A percentile compares a stretch with the other conserved stretches of the same genome.
phyloP scores from a whole-genome alignment of 53 echinoderm and acorn worm species.

The Apostichopus leukothele region DNA sequence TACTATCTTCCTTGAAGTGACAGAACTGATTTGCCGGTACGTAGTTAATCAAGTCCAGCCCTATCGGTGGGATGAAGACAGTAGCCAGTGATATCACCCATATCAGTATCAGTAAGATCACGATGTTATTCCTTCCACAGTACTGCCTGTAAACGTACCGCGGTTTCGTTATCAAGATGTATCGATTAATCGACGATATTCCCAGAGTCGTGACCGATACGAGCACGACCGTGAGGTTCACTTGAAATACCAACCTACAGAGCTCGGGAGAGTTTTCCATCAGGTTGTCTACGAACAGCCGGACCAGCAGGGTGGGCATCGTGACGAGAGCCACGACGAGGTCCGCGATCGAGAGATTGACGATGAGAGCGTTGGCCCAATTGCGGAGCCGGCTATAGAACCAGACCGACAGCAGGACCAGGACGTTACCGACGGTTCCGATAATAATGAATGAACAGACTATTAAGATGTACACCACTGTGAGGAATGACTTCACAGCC shows the following conservation, averaged over 20 bases:
- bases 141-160: conserved; percentile 13
- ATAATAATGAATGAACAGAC: neutral
- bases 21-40: conserved; percentile 22
- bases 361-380: conserved; percentile 37
- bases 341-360: conserved; percentile 27
- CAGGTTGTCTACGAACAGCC: neutral
- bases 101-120: neutral
- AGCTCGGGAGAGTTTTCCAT: neutral
- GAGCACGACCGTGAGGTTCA: conserved; percentile 27
- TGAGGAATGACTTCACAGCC: neutral
- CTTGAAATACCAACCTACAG: conserved; percentile 21
- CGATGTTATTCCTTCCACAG: conserved; percentile 16
- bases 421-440: conserved; percentile 29
- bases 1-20: conserved; percentile 23
- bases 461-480: neutral
- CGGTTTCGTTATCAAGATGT: conserved; percentile 41
- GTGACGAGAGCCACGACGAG: neutral
- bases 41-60: neutral
- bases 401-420: conserved; percentile 12
- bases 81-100: conserved; percentile 18
- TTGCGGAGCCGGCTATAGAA: neutral
- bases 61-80: neutral
- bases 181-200: conserved; percentile 33
- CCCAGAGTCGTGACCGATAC: conserved; percentile 20
- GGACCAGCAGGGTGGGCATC: conserved; percentile 19